These are phyloP conservation scores for Aldrovandia affinis DNA, from an alignment of 2,797 vertebrate species.

Conservation along the genomic window DNA sequence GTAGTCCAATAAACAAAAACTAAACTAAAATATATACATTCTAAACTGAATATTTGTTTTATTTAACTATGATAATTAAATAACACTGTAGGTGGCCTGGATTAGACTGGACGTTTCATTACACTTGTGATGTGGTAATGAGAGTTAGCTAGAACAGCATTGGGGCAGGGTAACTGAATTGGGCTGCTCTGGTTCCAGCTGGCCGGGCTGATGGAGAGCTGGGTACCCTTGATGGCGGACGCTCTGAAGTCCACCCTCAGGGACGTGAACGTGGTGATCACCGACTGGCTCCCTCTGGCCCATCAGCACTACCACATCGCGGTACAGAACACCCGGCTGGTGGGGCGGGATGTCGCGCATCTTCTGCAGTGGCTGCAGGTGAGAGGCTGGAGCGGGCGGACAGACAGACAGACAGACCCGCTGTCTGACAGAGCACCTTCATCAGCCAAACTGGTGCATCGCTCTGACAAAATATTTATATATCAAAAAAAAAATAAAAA, in stretches of 20 bases:
- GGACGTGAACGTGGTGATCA: constrained; percentile 82
- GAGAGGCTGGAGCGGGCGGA: not conserved
- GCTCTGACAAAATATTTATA: too few relatives aligned
- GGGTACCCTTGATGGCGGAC: constrained; percentile 81
- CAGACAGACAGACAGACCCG: not conserved
- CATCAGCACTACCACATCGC: constrained; percentile 84
- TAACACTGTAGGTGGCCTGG: not conserved
- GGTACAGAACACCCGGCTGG: constrained; percentile 77
- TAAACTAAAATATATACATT: not conserved
- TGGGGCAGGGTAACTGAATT: not conserved
- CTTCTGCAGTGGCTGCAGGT: constrained; percentile 88
- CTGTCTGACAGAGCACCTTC: too few relatives aligned
- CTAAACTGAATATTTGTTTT: not conserved
- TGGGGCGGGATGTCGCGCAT: constrained; percentile 85
- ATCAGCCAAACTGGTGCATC: too few relatives aligned
- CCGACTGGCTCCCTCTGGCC: constrained; percentile 85
- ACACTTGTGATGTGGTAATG: not conserved
- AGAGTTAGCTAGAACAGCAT: not conserved
- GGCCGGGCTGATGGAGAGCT: constrained; percentile 83
- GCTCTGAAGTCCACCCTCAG: constrained; percentile 72
- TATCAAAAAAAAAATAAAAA: too few relatives aligned
- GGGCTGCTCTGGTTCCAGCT: constrained; percentile 65
- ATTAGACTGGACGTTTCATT: not conserved
- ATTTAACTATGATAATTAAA: not conserved
- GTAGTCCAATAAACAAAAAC: not conserved